A percentile compares a stretch with the other conserved stretches of the same genome.
Conservation (phyloP, 2,113 vertebrate genomes). For the Lichenostomus cassidix region DNA sequence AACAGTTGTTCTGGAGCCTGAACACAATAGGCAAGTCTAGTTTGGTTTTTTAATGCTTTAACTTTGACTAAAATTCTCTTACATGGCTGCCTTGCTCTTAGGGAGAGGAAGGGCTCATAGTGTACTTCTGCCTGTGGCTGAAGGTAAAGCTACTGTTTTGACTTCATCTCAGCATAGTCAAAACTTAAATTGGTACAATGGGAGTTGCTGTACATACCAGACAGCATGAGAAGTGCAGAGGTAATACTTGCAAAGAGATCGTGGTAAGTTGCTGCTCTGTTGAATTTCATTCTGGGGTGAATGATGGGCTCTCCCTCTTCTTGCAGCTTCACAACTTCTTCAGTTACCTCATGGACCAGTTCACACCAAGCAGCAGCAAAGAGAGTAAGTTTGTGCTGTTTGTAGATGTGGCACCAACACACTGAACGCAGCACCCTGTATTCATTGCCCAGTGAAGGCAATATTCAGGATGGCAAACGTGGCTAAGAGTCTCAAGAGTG, state of each 20-base stretch:
- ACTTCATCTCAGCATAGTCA: background rate
- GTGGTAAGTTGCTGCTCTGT: background rate
- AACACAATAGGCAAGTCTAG: background rate
- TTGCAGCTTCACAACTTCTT: slow-evolving; percentile 91
- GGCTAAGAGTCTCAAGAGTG: background rate
- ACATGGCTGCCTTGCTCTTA: background rate
- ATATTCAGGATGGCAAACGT: background rate
- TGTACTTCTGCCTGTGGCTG: background rate
- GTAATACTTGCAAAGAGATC: background rate
- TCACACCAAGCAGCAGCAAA: slow-evolving; percentile 80
- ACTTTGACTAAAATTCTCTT: background rate
- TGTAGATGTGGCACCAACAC: background rate
- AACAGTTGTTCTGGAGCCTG: background rate
- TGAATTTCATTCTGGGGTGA: background rate
- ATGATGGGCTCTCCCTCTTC: background rate
- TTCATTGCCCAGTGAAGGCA: background rate
- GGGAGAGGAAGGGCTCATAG: background rate
- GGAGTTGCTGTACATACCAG: background rate
- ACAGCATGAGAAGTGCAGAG: background rate
- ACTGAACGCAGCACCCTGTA: background rate
- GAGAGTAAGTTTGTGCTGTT: slow-evolving; percentile 78
- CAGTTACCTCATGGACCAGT: slow-evolving; percentile 88
- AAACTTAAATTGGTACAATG: background rate
- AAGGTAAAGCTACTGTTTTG: background rate
- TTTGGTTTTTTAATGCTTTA: background rate